Evolutionary conservation across 2,888 invertebrate species (phyloP).

Genomic region (Leptura quadrifasciata): DNA sequence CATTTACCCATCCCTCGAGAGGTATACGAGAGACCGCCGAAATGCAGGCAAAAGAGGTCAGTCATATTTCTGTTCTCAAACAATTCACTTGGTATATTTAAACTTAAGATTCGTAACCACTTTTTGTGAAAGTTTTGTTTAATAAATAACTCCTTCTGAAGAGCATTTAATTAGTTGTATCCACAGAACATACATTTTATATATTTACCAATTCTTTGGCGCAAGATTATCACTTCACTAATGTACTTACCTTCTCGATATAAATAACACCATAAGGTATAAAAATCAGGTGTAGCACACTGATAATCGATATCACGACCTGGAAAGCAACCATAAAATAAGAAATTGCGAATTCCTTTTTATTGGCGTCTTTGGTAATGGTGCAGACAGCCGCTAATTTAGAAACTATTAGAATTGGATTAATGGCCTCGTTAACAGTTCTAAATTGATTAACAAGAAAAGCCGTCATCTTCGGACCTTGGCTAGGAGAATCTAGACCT

Average conservation of each 20-base stretch:
- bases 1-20: too few relatives aligned
- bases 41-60: too few relatives aligned
- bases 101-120: too few relatives aligned
- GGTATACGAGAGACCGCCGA: too few relatives aligned
- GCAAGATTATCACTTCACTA: too few relatives aligned
- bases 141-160: too few relatives aligned
- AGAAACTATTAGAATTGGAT: conserved; percentile 48
- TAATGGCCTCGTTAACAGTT: conserved; percentile 44
- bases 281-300: conserved; percentile 46
- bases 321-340: conserved; percentile 41
- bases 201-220: too few relatives aligned
- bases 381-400: conserved; percentile 47
- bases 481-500: neutral
- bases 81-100: too few relatives aligned
- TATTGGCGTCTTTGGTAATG: conserved; percentile 27
- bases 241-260: conserved; percentile 46
- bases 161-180: too few relatives aligned
- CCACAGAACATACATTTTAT: too few relatives aligned
- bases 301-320: conserved; percentile 40
- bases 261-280: conserved; percentile 51
- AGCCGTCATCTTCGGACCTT: neutral
- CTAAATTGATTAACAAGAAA: neutral
- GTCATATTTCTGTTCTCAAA: too few relatives aligned
- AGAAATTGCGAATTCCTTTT: conserved; percentile 37
- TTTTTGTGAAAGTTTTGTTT: too few relatives aligned